Conservation (phyloP, 2,113 vertebrate species). For the Ictalurus furcatus region DNA sequence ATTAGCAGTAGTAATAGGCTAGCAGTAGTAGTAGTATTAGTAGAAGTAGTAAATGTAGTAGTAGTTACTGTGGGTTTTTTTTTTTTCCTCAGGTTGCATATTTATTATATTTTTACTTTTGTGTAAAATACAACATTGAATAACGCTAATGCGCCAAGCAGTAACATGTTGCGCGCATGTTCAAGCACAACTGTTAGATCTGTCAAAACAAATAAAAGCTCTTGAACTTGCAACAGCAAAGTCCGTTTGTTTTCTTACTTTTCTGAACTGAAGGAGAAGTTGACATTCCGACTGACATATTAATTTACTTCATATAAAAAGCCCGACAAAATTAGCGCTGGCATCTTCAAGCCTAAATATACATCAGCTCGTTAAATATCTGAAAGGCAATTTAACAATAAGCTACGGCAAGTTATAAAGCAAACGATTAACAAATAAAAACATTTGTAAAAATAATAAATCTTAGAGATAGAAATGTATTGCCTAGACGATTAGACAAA, state of each 20-base stretch:
- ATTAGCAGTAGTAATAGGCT: not conserved
- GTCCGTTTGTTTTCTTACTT: slow-evolving; percentile 6
- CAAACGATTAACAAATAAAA: not conserved
- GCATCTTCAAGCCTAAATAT: not conserved
- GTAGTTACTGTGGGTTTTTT: not conserved
- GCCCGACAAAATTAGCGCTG: not conserved
- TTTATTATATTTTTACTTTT: not conserved
- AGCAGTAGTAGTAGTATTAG: not conserved
- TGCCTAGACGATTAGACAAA: not conserved
- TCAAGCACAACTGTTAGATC: slow-evolving; percentile 28
- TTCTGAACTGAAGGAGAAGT: not conserved
- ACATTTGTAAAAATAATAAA: not conserved
- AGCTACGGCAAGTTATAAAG: not conserved
- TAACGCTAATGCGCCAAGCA: not conserved
- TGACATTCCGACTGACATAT: not conserved
- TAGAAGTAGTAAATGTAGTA: not conserved
- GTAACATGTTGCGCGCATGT: not conserved
- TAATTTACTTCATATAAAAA: not conserved
- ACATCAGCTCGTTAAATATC: not conserved
- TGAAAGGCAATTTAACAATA: no score
- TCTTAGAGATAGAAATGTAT: no score
- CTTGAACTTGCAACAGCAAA: not conserved
- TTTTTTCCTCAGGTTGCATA: not conserved
- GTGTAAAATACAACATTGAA: not conserved
- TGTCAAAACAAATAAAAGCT: slow-evolving; percentile 37